A percentile compares a stretch with the other conserved stretches of the same genome.
Conservation (phyloP, 2,888 invertebrate species). For the Oscheius sp. region DNA sequence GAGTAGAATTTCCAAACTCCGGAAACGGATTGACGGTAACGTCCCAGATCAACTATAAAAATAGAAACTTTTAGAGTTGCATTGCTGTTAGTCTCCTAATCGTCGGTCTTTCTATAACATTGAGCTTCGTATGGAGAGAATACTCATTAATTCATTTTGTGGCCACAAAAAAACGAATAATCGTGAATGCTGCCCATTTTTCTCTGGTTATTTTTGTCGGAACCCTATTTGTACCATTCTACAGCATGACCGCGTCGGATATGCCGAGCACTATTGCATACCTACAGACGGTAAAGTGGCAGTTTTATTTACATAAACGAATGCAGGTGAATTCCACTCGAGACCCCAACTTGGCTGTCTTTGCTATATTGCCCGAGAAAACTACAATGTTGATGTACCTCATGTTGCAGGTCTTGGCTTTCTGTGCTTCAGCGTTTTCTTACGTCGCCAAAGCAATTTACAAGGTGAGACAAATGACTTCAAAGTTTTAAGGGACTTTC, state of each 20-base stretch:
- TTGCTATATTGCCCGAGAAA: not conserved
- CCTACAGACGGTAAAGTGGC: not conserved
- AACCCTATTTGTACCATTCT: not conserved
- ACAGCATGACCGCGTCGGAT: too few species aligned
- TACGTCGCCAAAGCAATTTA: too few species aligned
- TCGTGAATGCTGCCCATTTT: not conserved
- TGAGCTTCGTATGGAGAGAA: constrained; percentile 21
- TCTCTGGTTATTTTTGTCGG: not conserved
- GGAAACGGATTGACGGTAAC: constrained; percentile 1
- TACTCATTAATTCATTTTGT: constrained; percentile 9
- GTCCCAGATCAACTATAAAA: not conserved
- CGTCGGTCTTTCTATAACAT: not conserved
- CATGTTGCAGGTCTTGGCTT: too few species aligned
- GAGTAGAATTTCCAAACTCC: not conserved
- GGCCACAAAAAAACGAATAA: not conserved
- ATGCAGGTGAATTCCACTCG: not conserved
- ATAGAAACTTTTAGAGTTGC: too few species aligned
- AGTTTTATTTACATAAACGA: not conserved
- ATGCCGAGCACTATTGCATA: not conserved
- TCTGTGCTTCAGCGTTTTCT: too few species aligned
- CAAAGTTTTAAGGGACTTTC: too few species aligned
- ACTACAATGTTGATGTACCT: not conserved
- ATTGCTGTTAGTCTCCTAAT: not conserved
- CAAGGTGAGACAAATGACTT: too few species aligned
- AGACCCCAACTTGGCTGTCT: not conserved